A percentile compares a stretch with the other conserved stretches of the same genome.
phyloP scores from a whole-genome alignment of 2,797 vertebrate species.

The Staurois parvus region DNA sequence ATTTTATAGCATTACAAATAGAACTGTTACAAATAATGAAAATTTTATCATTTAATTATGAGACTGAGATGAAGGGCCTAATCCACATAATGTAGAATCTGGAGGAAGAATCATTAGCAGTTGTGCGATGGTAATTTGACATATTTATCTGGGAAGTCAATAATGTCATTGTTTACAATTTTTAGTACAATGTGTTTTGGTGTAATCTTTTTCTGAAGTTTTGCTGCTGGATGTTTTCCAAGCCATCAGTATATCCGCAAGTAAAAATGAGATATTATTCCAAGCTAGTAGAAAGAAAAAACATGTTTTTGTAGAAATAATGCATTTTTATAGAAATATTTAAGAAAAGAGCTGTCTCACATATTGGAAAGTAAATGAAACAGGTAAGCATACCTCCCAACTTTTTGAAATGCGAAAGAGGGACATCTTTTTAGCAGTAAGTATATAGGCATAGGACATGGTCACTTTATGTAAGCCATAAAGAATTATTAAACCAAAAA shows the following conservation, averaged over 20 bases:
- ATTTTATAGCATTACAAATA: constrained; percentile 13
- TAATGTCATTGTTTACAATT: neutral
- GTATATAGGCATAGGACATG: too few species aligned
- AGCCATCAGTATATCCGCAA: neutral
- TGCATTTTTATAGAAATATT: neutral
- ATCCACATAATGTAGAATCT: neutral
- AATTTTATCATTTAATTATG: constrained; percentile 16
- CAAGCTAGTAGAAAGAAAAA: neutral
- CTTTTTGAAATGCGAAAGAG: too few species aligned
- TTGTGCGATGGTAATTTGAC: neutral
- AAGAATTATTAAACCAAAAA: too few species aligned
- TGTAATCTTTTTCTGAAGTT: neutral
- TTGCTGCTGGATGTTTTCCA: neutral
- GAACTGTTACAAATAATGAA: constrained; percentile 18
- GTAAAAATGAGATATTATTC: neutral
- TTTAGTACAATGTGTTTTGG: neutral
- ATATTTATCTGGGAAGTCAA: constrained; percentile 9
- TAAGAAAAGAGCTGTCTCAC: too few species aligned
- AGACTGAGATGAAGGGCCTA: neutral
- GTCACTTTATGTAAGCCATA: too few species aligned
- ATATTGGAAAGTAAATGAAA: too few species aligned
- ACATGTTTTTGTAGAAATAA: neutral
- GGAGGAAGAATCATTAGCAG: neutral
- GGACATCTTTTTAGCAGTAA: too few species aligned
- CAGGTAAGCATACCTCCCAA: too few species aligned